These are phyloP conservation scores for Penaeus indicus DNA, from an alignment of 1,140 invertebrate genomes.

Conservation along the genomic window DNA sequence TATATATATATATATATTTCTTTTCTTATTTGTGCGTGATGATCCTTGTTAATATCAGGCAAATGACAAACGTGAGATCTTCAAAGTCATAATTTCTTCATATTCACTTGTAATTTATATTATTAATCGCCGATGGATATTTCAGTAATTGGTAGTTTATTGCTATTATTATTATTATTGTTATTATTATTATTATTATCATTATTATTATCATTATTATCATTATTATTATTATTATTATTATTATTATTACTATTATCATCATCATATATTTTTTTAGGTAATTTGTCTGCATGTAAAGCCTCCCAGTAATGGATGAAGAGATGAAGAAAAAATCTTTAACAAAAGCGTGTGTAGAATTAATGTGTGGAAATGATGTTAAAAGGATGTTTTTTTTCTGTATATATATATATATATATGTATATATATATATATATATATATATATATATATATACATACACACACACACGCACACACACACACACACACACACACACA, in stretches of 20 bases:
- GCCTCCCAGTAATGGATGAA: neutral
- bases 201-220: neutral
- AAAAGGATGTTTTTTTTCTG: no score
- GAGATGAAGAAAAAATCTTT: neutral
- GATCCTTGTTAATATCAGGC: no score
- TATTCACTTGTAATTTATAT: no score
- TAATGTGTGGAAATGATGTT: no score
- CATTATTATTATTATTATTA: neutral
- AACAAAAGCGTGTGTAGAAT: no score
- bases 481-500: neutral
- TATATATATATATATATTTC: no score
- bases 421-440: slow-evolving; percentile 19
- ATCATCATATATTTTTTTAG: neutral
- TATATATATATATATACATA: slow-evolving; percentile 28
- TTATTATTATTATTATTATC: neutral
- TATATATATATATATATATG: neutral
- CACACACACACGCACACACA: neutral
- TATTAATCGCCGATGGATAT: no score
- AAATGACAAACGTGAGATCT: no score
- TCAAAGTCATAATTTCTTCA: no score
- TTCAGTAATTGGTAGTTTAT: no score
- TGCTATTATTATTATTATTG: neutral
- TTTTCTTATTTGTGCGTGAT: no score
- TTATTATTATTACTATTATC: neutral
- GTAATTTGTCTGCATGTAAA: neutral